A percentile compares a stretch with the other conserved stretches of the same genome.
Conservation (phyloP, 1,140 invertebrate species). For the Ctenoplectra terminalis region DNA sequence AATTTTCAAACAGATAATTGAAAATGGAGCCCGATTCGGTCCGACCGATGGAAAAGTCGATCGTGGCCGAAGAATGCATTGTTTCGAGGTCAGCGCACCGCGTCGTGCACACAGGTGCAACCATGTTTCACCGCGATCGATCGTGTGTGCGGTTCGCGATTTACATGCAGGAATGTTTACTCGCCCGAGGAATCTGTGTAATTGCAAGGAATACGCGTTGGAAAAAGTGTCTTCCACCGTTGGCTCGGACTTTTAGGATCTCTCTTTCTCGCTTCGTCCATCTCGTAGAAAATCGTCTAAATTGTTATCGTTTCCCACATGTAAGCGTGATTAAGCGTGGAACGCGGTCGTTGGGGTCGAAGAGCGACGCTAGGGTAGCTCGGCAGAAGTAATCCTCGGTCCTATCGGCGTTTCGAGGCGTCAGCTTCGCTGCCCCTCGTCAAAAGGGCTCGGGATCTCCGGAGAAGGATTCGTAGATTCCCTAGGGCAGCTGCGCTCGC, state of each 20-base stretch:
- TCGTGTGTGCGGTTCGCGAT: not conserved
- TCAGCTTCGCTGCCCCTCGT: conserved; percentile 11
- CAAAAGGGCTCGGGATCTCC: conserved; percentile 31
- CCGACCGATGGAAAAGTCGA: not conserved
- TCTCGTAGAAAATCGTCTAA: not conserved
- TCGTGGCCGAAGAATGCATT: not conserved
- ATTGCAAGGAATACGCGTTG: not conserved
- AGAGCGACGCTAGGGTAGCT: not conserved
- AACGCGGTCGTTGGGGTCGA: not conserved
- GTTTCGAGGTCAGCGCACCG: conserved; percentile 24
- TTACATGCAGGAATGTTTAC: conserved; percentile 22
- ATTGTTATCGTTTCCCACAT: conserved; percentile 9
- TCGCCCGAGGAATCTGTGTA: not conserved
- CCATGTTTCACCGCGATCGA: conserved; percentile 8
- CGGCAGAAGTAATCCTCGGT: conserved; percentile 4
- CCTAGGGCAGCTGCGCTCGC: conserved; percentile 75
- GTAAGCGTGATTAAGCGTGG: not conserved
- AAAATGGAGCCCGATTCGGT: not conserved
- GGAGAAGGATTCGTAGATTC: conserved; percentile 50
- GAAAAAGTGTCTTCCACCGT: not conserved
- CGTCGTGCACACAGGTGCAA: conserved; percentile 17
- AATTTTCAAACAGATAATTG: not conserved
- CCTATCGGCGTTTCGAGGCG: conserved; percentile 15
- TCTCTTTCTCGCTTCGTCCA: not conserved
- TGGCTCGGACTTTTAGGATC: not conserved